Evolutionary conservation across 2,888 invertebrate species (phyloP), one percentile per base, ranked within the genome.

Genomic region (Caenorhabditis sp.): DNA sequence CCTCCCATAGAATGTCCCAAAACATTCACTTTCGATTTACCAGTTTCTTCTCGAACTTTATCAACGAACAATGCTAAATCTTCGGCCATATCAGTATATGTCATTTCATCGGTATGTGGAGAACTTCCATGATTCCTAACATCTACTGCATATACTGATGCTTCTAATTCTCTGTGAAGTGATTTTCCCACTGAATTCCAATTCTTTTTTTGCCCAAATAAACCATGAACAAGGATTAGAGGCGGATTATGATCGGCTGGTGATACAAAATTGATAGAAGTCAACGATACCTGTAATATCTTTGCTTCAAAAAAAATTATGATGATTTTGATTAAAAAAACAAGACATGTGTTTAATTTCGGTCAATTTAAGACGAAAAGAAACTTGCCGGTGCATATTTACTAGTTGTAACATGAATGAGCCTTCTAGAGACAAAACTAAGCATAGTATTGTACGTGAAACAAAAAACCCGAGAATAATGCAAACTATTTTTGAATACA

Each of bases 61-160:
- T 80, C 71, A 20, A 85, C 73, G 61, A 85, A 85, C 53, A 91
- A 89, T 12, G 91, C 88, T 4, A 95, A 86, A 89, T 97, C 97
- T 63, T 90, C 90, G 0, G 92, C 92, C 91, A 95, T 91, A 52
- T 92, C 91, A 12, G 90, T 89, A 87, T 95, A 95, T 26, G 91
- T 91, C 89, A 94, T 93, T 0, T 92, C 91, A 0, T 65, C 81
- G 0, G 92, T 90, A 88, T 95, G 95, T 0, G 93, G 93, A 87
- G 95, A 95, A 76, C 95, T 94, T 0, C 97, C 97, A 89, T 97
- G 97, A 89, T 97, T 97, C 87, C 97, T 91, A 7, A 93, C 93
- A 89, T 97, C 97, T 38, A 95, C 91, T 7, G 93, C 91, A 74
- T 94, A 91, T 0, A 95, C 69, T 20, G 73, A 74, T 77, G 92